Conservation (phyloP, 2,797 vertebrate species). For the Pangasius djambal region DNA sequence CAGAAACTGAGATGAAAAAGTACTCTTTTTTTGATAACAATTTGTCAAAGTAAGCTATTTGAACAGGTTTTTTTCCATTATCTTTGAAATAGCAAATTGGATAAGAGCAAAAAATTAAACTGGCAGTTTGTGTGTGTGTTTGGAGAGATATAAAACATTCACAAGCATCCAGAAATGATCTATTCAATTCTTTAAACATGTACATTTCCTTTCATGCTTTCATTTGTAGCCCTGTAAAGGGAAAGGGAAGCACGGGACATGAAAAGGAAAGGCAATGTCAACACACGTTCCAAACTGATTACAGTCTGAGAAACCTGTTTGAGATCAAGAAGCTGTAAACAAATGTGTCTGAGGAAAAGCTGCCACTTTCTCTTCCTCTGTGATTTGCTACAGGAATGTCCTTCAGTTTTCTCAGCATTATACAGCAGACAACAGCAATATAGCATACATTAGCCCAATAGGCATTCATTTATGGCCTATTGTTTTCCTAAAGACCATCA, state of each 20-base stretch:
- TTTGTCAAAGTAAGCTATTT: conserved; percentile 50
- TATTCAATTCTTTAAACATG: conserved; percentile 44
- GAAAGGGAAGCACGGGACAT: conserved; percentile 36
- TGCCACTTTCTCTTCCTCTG: not conserved
- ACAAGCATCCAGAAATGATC: conserved; percentile 24
- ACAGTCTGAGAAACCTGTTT: conserved; percentile 52
- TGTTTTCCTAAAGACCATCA: conserved; percentile 6
- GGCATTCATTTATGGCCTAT: not conserved
- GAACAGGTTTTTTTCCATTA: conserved; percentile 23
- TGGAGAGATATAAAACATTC: conserved; percentile 27
- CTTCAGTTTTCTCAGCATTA: not conserved
- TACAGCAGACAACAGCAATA: not conserved
- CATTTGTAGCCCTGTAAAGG: conserved; percentile 29
- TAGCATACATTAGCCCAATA: conserved; percentile 13
- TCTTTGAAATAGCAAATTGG: conserved; percentile 44
- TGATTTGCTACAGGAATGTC: not conserved
- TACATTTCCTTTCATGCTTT: conserved; percentile 9
- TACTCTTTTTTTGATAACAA: conserved; percentile 51
- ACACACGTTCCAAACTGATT: conserved; percentile 41
- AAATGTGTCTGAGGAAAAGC: conserved; percentile 16
- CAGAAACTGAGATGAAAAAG: conserved; percentile 47
- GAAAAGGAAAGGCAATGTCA: conserved; percentile 45
- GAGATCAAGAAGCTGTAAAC: conserved; percentile 50
- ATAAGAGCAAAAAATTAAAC: conserved; percentile 48
- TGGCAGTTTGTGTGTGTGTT: not conserved